phyloP scores from a whole-genome alignment of 1,140 invertebrate species.

The Bursaphelenchus mucronatus region DNA sequence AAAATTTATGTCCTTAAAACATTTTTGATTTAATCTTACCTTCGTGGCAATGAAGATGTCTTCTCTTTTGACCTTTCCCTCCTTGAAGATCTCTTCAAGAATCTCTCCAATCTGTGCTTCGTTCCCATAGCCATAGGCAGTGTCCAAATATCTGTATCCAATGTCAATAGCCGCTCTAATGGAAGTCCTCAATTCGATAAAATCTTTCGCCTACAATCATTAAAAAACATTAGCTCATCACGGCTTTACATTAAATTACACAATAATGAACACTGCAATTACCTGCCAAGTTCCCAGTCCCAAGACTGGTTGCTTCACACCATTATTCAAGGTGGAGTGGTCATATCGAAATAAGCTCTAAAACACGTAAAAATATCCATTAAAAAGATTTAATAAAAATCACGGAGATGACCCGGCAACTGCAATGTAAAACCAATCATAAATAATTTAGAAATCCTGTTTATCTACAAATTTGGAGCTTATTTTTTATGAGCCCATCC shows the following conservation, averaged over 20 bases:
- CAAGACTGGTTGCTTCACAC: constrained; percentile 67
- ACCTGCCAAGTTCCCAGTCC: constrained; percentile 72
- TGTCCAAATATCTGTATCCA: constrained; percentile 72
- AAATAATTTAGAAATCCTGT: not conserved
- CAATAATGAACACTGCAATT: not conserved
- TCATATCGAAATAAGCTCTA: not conserved
- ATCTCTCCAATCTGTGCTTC: constrained; percentile 62
- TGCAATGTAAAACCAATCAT: not conserved
- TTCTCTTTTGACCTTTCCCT: constrained; percentile 60
- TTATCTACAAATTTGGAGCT: not conserved
- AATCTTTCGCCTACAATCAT: constrained; percentile 1
- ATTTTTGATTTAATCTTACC: constrained; percentile 58
- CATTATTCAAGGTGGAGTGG: constrained; percentile 33
- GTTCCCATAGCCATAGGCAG: constrained; percentile 66
- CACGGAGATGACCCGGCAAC: not conserved
- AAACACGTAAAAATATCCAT: not conserved
- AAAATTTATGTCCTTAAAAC: not conserved
- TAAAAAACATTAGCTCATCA: not conserved
- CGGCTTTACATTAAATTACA: constrained; percentile 1
- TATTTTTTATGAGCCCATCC: constrained; percentile 57
- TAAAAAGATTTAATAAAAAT: constrained; percentile 6
- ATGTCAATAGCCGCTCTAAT: constrained; percentile 69
- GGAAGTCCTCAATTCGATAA: constrained; percentile 7
- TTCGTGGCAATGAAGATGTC: constrained; percentile 67
- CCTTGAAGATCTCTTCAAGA: constrained; percentile 61